Evolutionary conservation across 2,888 invertebrate species (phyloP).

Genomic region (Spisula subtruncata): DNA sequence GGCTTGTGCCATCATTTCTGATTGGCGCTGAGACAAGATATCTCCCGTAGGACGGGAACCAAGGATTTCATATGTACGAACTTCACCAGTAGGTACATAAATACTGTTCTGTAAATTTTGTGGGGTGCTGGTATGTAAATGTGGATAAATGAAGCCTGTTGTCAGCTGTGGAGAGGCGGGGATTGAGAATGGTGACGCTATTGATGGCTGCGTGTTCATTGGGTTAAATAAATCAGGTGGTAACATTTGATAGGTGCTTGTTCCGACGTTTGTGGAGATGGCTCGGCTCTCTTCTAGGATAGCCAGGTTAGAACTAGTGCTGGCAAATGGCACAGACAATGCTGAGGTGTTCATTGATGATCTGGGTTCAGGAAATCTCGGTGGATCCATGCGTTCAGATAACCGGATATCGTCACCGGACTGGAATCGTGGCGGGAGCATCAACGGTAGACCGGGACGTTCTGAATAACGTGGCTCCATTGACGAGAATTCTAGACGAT

Average conservation of each 20-base stretch:
- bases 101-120: slow-evolving; percentile 82
- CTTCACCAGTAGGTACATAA: slow-evolving; percentile 79
- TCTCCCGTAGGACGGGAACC: slow-evolving; percentile 51
- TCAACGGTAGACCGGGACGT: slow-evolving; percentile 73
- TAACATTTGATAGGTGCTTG: slow-evolving; percentile 73
- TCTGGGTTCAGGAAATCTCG: slow-evolving; percentile 73
- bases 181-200: slow-evolving; percentile 80
- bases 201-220: slow-evolving; percentile 74
- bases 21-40: slow-evolving; percentile 51
- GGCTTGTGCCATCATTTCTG: slow-evolving; percentile 66
- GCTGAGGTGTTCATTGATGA: slow-evolving; percentile 65
- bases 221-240: slow-evolving; percentile 76
- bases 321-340: slow-evolving; percentile 73
- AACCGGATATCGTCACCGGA: slow-evolving; percentile 69
- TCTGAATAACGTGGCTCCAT: slow-evolving; percentile 75
- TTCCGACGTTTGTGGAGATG: slow-evolving; percentile 71
- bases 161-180: slow-evolving; percentile 82
- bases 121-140: slow-evolving; percentile 81
- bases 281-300: slow-evolving; percentile 83
- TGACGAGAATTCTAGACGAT: slow-evolving; percentile 73
- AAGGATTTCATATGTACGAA: slow-evolving; percentile 79
- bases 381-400: slow-evolving; percentile 74
- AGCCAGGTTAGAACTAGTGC: slow-evolving; percentile 80
- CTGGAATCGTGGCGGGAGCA: slow-evolving; percentile 77
- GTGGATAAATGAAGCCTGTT: slow-evolving; percentile 86